Percentiles rank a stretch among this genome's conserved stretches.
Conservation (phyloP, 2,797 vertebrate species). For the Enteromius fasciolatus region DNA sequence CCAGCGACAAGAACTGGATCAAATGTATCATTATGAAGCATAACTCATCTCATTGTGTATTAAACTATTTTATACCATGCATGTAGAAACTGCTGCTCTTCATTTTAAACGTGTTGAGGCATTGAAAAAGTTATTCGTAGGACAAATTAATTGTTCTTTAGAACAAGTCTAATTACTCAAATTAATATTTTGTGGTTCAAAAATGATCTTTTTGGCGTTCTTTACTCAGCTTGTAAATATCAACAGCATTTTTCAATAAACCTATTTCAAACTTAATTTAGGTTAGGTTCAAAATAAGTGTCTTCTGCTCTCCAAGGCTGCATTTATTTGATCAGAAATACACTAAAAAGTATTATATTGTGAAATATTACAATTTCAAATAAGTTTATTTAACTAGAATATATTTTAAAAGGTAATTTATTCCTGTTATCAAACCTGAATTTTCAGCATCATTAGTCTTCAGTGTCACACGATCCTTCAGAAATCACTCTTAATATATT, state of each 20-base stretch:
- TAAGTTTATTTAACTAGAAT: no score
- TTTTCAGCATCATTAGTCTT: neutral
- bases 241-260: neutral
- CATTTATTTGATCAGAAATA: neutral
- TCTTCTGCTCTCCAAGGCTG: neutral
- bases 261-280: neutral
- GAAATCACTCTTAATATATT: neutral
- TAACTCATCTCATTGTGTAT: slow-evolving; percentile 55
- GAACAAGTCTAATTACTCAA: neutral
- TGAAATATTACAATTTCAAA: neutral
- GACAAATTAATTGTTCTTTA: neutral
- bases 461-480: neutral
- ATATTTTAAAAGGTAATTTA: neutral
- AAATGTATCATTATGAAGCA: slow-evolving; percentile 25
- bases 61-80: slow-evolving; percentile 58
- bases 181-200: neutral
- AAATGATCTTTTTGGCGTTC: neutral
- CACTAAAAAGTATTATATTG: neutral
- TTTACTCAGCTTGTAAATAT: neutral
- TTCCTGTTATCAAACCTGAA: neutral
- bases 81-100: neutral
- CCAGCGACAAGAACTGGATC: slow-evolving; percentile 10
- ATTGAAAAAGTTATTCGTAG: neutral
- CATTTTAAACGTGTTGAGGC: neutral
- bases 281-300: neutral